Base-by-base conservation (phyloP, 2,888 invertebrate species). In the Sussaba pulchella region DNA sequence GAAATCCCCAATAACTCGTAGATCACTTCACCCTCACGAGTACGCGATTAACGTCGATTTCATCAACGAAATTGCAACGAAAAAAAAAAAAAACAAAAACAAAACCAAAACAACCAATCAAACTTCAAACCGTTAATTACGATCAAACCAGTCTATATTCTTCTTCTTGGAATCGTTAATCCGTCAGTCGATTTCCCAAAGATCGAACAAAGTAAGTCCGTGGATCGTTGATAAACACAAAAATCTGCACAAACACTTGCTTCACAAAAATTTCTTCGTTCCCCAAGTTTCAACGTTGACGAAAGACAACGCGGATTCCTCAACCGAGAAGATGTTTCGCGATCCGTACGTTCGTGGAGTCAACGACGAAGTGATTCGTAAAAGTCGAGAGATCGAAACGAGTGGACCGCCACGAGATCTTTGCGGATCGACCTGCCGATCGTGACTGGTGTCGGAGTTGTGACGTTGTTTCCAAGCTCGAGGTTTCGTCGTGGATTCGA, bases 361-460 rank as follows among this genome's bases (percentile, higher is more conserved):
- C n/a, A n/a, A n/a, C n/a, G n/a, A n/a, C n/a, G n/a, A n/a, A n/a
- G n/a, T n/a, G n/a, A n/a, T n/a, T n/a, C n/a, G n/a, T n/a, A n/a
- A 31, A 31, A 31, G 19, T 19, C 14, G 10, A 17, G 21, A 17
- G 9, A 52, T 39, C 36, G 26, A 24, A 24, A 50, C 26, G 66
- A 61, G 36, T 31, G 6, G 61, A 41, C 14, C 43, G 21, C 54
- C 9, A 14, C 26, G 31, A 45, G 75, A 71, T 76, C 43, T 82
- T 76, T 41, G 64, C 76, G 67, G 86, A 86, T 87, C 87, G 87
- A 83, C 85, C 84, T 77, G 76, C 82, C 82, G 88, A 89, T 88
- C 87, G 85, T 85, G 80, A 91, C 91, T 91, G 87, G 86, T 75
- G 61, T 81, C 72, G 59, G 57, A 39, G 67, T 54, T 72, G 17